phyloP scores from a whole-genome alignment of 2,888 invertebrate genomes.

The Drymonia ruficornis region DNA sequence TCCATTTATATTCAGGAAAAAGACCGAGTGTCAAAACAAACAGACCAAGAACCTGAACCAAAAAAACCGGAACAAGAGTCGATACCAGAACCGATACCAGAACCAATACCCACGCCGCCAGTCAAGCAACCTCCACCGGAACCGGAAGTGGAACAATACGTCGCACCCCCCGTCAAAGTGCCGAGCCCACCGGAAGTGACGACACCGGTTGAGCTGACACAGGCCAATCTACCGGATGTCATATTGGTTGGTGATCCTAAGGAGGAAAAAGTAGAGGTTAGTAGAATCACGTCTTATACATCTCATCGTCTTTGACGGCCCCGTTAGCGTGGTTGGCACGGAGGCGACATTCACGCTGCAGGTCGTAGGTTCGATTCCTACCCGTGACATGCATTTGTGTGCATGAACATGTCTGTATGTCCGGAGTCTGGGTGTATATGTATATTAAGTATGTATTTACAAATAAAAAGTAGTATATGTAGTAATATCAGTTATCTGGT shows the following conservation, averaged over 20 bases:
- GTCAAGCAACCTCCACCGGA: neutral
- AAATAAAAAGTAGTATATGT: no score
- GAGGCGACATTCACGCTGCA: no score
- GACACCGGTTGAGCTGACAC: constrained; percentile 18
- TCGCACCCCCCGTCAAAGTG: neutral
- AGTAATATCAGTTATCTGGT: no score
- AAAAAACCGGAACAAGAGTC: neutral
- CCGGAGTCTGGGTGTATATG: no score
- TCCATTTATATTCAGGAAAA: constrained; percentile 64
- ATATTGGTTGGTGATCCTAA: constrained; percentile 65
- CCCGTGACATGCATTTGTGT: no score
- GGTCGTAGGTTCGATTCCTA: no score
- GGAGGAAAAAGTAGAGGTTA: constrained; percentile 64
- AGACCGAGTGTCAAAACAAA: constrained; percentile 56
- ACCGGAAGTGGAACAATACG: neutral
- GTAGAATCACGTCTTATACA: no score
- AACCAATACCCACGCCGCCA: neutral
- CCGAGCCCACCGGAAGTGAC: constrained; percentile 18
- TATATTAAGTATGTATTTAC: no score
- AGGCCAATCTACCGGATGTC: constrained; percentile 67
- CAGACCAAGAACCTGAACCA: constrained; percentile 25
- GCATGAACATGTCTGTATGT: no score
- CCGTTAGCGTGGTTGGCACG: no score
- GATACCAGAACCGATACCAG: constrained; percentile 11
- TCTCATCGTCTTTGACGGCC: no score